Evolutionary conservation across 2,113 vertebrate genomes (phyloP).

Genomic region (Gobio gobio): DNA sequence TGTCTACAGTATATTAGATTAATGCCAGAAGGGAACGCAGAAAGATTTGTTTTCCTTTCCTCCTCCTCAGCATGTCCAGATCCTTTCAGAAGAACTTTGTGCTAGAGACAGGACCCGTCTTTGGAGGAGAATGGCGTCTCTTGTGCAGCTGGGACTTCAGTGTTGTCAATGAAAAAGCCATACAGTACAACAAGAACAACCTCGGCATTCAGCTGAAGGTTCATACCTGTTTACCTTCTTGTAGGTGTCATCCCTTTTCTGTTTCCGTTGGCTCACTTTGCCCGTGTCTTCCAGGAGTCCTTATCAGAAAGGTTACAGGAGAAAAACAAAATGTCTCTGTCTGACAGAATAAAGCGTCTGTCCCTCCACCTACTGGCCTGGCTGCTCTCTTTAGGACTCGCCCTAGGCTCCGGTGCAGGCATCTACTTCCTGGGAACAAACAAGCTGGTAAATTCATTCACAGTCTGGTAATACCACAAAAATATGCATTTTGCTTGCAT

Average conservation of each 20-base stretch:
- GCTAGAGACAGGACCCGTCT: slow-evolving; percentile 61
- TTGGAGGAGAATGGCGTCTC: slow-evolving; percentile 81
- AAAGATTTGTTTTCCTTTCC: slow-evolving; percentile 1
- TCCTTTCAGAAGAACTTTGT: slow-evolving; percentile 85
- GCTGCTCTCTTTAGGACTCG: slow-evolving; percentile 77
- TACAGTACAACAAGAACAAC: slow-evolving; percentile 86
- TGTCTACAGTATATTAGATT: too few relatives aligned
- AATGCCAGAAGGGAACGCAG: background rate
- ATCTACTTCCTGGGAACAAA: slow-evolving; percentile 80
- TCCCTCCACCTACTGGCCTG: slow-evolving; percentile 77
- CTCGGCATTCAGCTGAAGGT: slow-evolving; percentile 90
- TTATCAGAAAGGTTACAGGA: slow-evolving; percentile 75
- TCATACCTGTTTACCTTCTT: background rate
- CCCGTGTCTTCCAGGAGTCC: slow-evolving; percentile 79
- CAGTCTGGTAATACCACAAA: background rate
- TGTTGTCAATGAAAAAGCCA: slow-evolving; percentile 84
- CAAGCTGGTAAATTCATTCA: slow-evolving; percentile 69
- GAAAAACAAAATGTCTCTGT: slow-evolving; percentile 61
- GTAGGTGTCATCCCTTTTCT: background rate
- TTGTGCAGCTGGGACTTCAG: slow-evolving; percentile 94
- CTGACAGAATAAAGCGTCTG: slow-evolving; percentile 67
- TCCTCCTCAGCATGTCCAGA: slow-evolving; percentile 81
- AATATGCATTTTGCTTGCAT: background rate
- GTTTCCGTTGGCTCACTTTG: background rate
- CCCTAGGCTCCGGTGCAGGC: slow-evolving; percentile 76